Base-by-base conservation (phyloP, 1,140 invertebrate species). In the Atta texana region DNA sequence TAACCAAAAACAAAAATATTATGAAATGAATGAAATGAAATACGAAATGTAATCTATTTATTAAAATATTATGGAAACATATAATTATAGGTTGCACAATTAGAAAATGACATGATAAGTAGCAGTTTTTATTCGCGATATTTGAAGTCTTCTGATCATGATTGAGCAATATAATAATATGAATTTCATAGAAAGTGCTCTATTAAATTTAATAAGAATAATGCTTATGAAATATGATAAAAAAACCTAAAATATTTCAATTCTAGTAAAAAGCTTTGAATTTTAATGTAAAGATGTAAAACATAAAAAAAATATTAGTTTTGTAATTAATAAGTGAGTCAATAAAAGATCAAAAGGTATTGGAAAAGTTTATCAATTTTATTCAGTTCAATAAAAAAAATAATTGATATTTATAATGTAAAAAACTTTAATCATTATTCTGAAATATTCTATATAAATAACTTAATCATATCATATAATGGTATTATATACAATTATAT, bases 41-140 rank as follows among this genome's bases (percentile, higher is more conserved):
- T 28, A 21, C 69, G 63, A 55, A 53, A 69, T 81, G 31, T 34
- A 59, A n/a, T 61, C 14, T 59, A 8, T 61, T 74, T 75, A 75
- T 84, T 51, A n/a, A 16, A 72, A n/a, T 81, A 16, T 7, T 18
- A 39, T n/a, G n/a, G 7, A 61, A 31, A 49, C 12, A 28, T 72
- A 6, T 71, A 71, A 71, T 82, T 72, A 39, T 61, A 72, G 6
- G 3, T 61, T 39, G 28, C 21, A 69, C 49, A 61, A 72, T 49
- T 74, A 12, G 14, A 61, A 28, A 82, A 28, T 49, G 28, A 80
- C 21, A 3, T 78, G 18, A 44, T 21, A 68, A 71, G 28, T 81
- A 59, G 18, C 31, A 55, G 3, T 57, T 74, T 21, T 49, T 31
- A 2, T 39, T 34, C 28, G 18, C 34, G 53, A 61, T 49, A 74